A percentile compares a stretch with the other conserved stretches of the same genome.
phyloP scores from a whole-genome alignment of 2,797 vertebrate genomes.

The Anguilla obscura region DNA sequence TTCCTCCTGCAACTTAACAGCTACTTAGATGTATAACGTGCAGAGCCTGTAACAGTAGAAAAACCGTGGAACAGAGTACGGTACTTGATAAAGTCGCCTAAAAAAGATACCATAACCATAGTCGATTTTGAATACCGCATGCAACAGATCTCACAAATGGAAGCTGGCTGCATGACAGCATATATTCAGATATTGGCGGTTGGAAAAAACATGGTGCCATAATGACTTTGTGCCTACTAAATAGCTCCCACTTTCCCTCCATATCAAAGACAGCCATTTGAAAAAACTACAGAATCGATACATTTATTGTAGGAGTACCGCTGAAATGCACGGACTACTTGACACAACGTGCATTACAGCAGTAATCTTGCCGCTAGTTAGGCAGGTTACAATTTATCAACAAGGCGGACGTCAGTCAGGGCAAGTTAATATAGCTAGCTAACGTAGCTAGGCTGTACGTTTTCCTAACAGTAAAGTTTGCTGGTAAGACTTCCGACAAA shows the following conservation, averaged over 20 bases:
- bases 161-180: background rate
- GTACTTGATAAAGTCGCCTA: background rate
- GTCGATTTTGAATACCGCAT: background rate
- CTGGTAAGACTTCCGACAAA: background rate
- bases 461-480: slow-evolving; percentile 45
- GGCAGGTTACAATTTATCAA: background rate
- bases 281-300: background rate
- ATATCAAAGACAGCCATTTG: background rate
- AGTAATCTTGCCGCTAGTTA: background rate
- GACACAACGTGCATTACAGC: slow-evolving; percentile 58
- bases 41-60: background rate
- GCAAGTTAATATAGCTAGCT: background rate
- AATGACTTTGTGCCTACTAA: background rate
- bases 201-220: background rate
- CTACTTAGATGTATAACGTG: background rate
- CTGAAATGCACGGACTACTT: slow-evolving; percentile 48
- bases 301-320: background rate
- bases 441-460: slow-evolving; percentile 39
- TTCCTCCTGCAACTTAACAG: background rate
- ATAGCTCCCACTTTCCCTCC: background rate
- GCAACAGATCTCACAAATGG: background rate
- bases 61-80: background rate
- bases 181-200: background rate
- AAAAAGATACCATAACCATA: background rate
- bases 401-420: background rate